Percentiles rank a stretch among this genome's conserved stretches.
Conservation (phyloP, 2,888 invertebrate genomes). For the Amitus sp. region DNA sequence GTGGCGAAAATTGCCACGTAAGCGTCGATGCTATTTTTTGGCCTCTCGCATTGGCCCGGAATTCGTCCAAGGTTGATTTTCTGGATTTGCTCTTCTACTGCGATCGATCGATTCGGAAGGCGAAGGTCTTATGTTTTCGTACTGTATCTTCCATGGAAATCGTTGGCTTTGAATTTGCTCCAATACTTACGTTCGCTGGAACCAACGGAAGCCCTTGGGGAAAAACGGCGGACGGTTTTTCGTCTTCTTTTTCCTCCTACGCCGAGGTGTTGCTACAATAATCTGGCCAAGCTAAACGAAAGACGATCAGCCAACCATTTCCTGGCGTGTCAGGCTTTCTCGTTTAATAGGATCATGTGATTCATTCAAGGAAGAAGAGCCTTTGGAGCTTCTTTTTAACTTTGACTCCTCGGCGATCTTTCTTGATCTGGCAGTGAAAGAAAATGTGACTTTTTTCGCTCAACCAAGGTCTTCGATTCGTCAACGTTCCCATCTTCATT, state of each 20-base stretch:
- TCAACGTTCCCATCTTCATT: slow-evolving; percentile 82
- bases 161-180: too few species aligned
- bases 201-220: slow-evolving; percentile 15
- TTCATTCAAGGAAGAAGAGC: too few species aligned
- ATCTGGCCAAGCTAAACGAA: not conserved
- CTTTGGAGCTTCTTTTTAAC: not conserved
- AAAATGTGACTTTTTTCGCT: slow-evolving; percentile 57
- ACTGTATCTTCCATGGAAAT: too few species aligned
- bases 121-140: too few species aligned
- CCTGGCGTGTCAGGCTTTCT: not conserved
- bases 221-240: slow-evolving; percentile 35
- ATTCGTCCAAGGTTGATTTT: not conserved
- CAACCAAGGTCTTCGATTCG: slow-evolving; percentile 67
- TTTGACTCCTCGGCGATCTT: not conserved
- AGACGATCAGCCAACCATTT: not conserved
- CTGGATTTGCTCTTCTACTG: too few species aligned
- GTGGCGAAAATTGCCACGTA: too few species aligned
- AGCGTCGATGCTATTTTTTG: too few species aligned
- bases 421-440: slow-evolving; percentile 8
- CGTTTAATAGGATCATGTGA: too few species aligned
- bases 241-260: too few species aligned
- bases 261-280: too few species aligned
- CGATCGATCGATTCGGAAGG: too few species aligned
- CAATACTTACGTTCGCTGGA: slow-evolving; percentile 17
- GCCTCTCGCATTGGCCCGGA: slow-evolving; percentile 10